Evolutionary conservation across 2,888 invertebrate genomes (phyloP), one percentile per base, ranked within the genome.

Genomic region (Hyalella azteca): DNA sequence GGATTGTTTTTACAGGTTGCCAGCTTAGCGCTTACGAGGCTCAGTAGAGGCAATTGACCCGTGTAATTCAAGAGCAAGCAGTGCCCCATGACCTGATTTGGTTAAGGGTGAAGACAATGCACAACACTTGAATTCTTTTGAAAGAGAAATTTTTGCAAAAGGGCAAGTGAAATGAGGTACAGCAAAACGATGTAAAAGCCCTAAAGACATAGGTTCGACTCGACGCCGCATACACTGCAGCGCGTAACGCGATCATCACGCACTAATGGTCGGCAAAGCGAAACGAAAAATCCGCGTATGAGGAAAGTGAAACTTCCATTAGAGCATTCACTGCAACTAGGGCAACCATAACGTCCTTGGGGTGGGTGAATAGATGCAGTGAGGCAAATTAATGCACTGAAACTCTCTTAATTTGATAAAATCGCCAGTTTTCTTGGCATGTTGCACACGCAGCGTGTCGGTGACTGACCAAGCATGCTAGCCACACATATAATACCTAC

Each of bases 81-180:
- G 66, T 66, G 66, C 32, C 39, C 66, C 66, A 15, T 66, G 66
- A 66, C 66, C 66, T 22, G 66, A 36, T 66, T 19, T 32, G 66
- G 66, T 7, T 5, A 1, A 66, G 39, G 29, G 32, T 36, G 39
- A 66, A 66, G 36, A 29, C 22, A 54, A 22, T 22, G 54, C 26
- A 26, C 26, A n/a, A n/a, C 26, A 29, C 54, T 54, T n/a, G 29
- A 54, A 54, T 54, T 29, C 26, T 54, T 54, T 29, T 54, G 11
- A 54, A 54, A 26, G 26, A 22, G 54, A 54, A 29, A 29, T 13
- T 4, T 54, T 54, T 5, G 26, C 22, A 54, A 54, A 54, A 54
- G 54, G 26, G 54, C 54, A 54, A 54, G 54, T 29, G 54, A 54
- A 26, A 54, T 22, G 54, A 1, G 54, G 22, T 54, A 54, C 54